Conservation (phyloP, 2,113 vertebrate species). For the Pituophis catenifer region DNA sequence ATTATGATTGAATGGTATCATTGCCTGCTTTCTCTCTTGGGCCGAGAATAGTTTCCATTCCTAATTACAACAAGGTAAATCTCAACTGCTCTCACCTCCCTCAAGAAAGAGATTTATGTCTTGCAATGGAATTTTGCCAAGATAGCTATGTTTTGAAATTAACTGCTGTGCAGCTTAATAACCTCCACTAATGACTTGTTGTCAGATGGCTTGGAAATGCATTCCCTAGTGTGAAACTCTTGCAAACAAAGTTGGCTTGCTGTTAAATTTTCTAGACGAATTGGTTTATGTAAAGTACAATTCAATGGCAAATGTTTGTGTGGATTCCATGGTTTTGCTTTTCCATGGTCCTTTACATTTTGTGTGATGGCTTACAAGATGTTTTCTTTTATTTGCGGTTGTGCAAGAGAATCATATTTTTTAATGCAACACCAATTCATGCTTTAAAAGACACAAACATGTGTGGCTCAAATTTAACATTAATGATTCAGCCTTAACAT, state of each 20-base stretch:
- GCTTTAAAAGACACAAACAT: constrained; percentile 43
- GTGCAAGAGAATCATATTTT: constrained; percentile 33
- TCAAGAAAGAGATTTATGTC: constrained; percentile 31
- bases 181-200: constrained; percentile 5
- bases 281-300: not conserved
- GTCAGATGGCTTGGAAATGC: constrained; percentile 27
- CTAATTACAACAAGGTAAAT: not conserved
- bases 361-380: constrained; percentile 47
- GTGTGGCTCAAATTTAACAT: not conserved
- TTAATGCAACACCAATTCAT: constrained; percentile 36
- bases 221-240: constrained; percentile 6
- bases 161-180: not conserved
- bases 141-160: constrained; percentile 29
- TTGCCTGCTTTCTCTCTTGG: not conserved
- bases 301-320: not conserved
- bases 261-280: constrained; percentile 15
- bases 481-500: constrained; percentile 16
- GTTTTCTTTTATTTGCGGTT: not conserved
- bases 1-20: constrained; percentile 8
- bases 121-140: not conserved
- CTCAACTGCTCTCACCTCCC: not conserved
- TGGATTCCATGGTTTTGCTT: constrained; percentile 3
- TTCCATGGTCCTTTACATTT: constrained; percentile 22
- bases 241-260: constrained; percentile 15
- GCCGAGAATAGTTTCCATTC: not conserved